Evolutionary conservation across 2,113 vertebrate species (phyloP).

Genomic region (Nothoprocta pentlandii): DNA sequence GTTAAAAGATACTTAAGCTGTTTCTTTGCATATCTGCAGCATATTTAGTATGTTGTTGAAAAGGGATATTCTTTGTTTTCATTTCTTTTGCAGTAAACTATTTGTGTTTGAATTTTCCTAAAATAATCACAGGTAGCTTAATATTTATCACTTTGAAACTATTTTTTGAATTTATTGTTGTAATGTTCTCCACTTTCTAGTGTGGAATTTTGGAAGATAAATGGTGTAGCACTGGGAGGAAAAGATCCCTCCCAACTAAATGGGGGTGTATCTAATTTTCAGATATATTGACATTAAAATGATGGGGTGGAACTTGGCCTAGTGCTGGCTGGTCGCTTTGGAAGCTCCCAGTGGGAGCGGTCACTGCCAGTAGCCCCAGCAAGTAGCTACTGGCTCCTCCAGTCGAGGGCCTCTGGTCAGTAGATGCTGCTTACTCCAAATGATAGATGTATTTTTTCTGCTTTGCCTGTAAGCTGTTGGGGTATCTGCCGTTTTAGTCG

Average conservation of each 20-base stretch:
- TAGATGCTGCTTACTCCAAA: not conserved
- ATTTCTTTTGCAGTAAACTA: not conserved
- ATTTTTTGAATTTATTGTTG: not conserved
- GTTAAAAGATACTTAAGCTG: not conserved
- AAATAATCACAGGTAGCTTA: not conserved
- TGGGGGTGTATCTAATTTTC: not conserved
- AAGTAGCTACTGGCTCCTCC: conserved; percentile 23
- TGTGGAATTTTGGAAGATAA: conserved; percentile 1
- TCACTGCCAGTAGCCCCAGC: conserved; percentile 58
- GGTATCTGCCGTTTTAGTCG: not conserved
- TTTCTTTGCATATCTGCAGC: not conserved
- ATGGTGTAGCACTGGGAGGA: not conserved
- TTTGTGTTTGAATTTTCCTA: not conserved
- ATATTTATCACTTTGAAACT: not conserved
- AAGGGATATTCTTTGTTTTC: not conserved
- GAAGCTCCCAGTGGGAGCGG: conserved; percentile 17
- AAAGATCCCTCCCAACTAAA: not conserved
- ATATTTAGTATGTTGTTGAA: not conserved
- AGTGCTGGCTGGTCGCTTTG: conserved; percentile 21
- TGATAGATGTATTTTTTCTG: not conserved
- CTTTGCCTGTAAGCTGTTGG: not conserved
- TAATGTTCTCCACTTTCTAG: not conserved
- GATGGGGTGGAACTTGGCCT: not conserved
- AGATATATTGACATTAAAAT: conserved; percentile 8
- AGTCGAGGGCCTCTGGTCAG: conserved; percentile 48